Evolutionary conservation across 2,888 invertebrate species (phyloP).

Genomic region (Desoria tigrina): DNA sequence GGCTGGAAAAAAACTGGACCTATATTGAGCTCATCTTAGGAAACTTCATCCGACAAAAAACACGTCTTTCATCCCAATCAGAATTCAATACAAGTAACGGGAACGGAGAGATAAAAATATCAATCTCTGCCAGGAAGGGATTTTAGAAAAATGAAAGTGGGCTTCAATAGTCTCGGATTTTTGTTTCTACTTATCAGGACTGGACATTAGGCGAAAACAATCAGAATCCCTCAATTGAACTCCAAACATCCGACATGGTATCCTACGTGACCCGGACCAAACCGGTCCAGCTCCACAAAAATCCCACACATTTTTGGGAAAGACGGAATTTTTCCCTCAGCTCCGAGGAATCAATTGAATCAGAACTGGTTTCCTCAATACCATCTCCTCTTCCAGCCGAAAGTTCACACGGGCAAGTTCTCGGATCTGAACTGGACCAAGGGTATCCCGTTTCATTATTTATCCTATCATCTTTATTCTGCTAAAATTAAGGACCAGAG

Average conservation of each 20-base stretch:
- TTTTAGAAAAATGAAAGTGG: slow-evolving; percentile 12
- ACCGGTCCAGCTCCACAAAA: slow-evolving; percentile 39
- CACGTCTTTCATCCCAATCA: slow-evolving; percentile 4
- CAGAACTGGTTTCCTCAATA: slow-evolving; percentile 34
- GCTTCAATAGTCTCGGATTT: slow-evolving; percentile 24
- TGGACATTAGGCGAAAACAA: slow-evolving; percentile 22
- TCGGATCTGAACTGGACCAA: slow-evolving; percentile 27
- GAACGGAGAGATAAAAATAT: slow-evolving; percentile 16
- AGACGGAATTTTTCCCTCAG: slow-evolving; percentile 20
- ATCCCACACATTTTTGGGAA: slow-evolving; percentile 34
- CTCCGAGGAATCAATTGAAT: slow-evolving; percentile 25
- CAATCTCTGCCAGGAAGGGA: slow-evolving; percentile 2
- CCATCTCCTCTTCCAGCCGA: slow-evolving; percentile 21
- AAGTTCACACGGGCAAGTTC: slow-evolving; percentile 38
- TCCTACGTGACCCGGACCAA: slow-evolving; percentile 14
- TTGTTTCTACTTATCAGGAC: slow-evolving; percentile 14
- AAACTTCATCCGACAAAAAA: background rate
- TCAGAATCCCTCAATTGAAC: too few species aligned
- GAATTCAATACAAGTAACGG: slow-evolving; percentile 14
- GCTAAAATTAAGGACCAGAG: slow-evolving; percentile 8
- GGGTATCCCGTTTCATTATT: slow-evolving; percentile 43
- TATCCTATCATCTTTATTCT: slow-evolving; percentile 18
- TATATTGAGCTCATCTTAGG: slow-evolving; percentile 22
- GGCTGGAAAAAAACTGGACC: slow-evolving; percentile 26
- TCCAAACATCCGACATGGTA: background rate